These are phyloP conservation scores for Beris chalybata DNA, from an alignment of 2,888 invertebrate genomes.

Conservation along the genomic window DNA sequence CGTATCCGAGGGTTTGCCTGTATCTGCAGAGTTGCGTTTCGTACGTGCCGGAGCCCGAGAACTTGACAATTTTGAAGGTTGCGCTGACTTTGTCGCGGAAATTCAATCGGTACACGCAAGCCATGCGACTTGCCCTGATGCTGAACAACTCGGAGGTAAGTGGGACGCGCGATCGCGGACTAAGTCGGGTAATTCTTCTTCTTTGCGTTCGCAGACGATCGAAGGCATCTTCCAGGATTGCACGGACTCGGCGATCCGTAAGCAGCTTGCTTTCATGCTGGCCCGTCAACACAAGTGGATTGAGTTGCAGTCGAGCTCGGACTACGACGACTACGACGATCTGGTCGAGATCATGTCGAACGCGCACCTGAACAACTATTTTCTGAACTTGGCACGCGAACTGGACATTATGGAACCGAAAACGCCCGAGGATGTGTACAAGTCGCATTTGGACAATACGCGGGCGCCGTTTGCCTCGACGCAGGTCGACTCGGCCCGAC, in stretches of 20 bases:
- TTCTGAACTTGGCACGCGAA: slow-evolving; percentile 91
- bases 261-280: slow-evolving; percentile 94
- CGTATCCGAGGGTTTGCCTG: slow-evolving; percentile 89
- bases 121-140: slow-evolving; percentile 89
- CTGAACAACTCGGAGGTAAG: slow-evolving; percentile 72
- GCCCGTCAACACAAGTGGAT: slow-evolving; percentile 91
- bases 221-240: slow-evolving; percentile 82
- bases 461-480: slow-evolving; percentile 73
- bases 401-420: slow-evolving; percentile 99
- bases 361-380: slow-evolving; percentile 89
- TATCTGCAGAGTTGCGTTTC: slow-evolving; percentile 87
- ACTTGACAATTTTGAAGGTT: slow-evolving; percentile 78
- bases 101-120: slow-evolving; percentile 87
- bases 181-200: too few relatives aligned
- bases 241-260: slow-evolving; percentile 78
- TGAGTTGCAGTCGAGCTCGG: slow-evolving; percentile 69
- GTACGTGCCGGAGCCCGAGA: slow-evolving; percentile 95
- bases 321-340: slow-evolving; percentile 66
- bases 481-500: slow-evolving; percentile 90
- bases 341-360: slow-evolving; percentile 91
- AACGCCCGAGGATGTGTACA: slow-evolving; percentile 98
- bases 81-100: slow-evolving; percentile 83
- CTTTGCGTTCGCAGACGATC: slow-evolving; percentile 61
- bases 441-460: slow-evolving; percentile 91
- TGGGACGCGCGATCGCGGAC: not conserved